Percentiles rank a stretch among this genome's conserved stretches.
These are phyloP conservation scores for Dasysyrphus tricinctus DNA, from an alignment of 2,888 invertebrate species.

Conservation along the genomic window DNA sequence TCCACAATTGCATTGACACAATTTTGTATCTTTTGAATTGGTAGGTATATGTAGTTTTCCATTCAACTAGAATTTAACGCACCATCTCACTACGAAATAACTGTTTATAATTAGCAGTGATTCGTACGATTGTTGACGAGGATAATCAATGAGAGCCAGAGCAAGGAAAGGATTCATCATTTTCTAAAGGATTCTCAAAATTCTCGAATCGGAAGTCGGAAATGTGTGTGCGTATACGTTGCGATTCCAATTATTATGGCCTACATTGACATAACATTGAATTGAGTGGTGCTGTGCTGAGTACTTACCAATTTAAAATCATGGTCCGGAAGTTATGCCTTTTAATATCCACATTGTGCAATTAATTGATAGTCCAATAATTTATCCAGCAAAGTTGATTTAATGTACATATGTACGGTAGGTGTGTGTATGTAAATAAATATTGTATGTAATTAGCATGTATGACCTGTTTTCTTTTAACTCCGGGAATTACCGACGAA, in stretches of 20 bases:
- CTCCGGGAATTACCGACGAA: background rate
- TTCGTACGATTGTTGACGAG: conserved; percentile 44
- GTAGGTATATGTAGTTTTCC: background rate
- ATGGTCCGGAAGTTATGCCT: conserved; percentile 4
- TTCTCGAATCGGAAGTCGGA: conserved; percentile 1
- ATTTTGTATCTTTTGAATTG: conserved; percentile 44
- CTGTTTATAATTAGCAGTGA: conserved; percentile 48
- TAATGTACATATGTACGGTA: background rate
- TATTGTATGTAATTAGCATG: conserved; percentile 3
- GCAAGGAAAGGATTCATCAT: conserved; percentile 9
- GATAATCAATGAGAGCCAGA: background rate
- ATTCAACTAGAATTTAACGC: conserved; percentile 34
- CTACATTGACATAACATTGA: background rate
- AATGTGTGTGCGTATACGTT: conserved; percentile 6
- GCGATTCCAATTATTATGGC: background rate
- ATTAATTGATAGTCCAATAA: conserved; percentile 47
- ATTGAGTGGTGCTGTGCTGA: background rate
- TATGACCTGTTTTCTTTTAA: conserved; percentile 4
- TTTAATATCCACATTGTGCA: conserved; percentile 60
- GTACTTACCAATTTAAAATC: conserved; percentile 40
- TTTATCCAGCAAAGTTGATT: conserved; percentile 59
- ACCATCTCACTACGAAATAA: conserved; percentile 45
- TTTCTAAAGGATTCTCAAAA: conserved; percentile 11
- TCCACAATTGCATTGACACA: conserved; percentile 57
- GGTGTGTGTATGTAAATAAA: conserved; percentile 10